Evolutionary conservation across 1,140 invertebrate genomes (phyloP), one percentile per base, ranked within the genome.

Genomic region (Odontomachus brunneus): DNA sequence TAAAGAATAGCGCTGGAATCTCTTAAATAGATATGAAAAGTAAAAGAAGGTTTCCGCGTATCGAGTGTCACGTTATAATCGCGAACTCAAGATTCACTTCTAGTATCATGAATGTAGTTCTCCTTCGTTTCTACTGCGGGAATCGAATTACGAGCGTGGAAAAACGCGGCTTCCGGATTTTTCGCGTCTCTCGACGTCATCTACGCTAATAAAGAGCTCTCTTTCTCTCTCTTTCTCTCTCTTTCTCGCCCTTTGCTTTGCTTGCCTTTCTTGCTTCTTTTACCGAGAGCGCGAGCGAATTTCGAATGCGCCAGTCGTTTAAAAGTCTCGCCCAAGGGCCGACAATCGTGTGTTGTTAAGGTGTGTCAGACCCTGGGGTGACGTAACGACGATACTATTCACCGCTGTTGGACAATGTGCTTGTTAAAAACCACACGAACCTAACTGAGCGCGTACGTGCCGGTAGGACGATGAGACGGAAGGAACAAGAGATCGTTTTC

Each of bases 381-480:
- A 80, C 75, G 75, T 80, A 80, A 80, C 75, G 24, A 80, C 75
- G 65, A 80, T 80, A 80, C 65, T 80, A 80, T 80, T 80, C 75
- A 80, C 17, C 53, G 63, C 53, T 29, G 65, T 80, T 80, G 65
- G 65, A 80, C 75, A 80, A 80, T 80, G 53, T n/a, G 65, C 75
- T 80, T 80, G 75, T 80, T 80, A 80, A 80, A 80, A 71, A 69
- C 75, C 75, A 44, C 75, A 71, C 75, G 22, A 80, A 80, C 63
- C 49, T 67, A 78, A 67, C 75, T 49, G 75, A 78, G 17, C 33
- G 63, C 63, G 51, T 80, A 71, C 75, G 75, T 80, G 75, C 75
- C 65, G 51, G 65, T 4, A 17, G 19, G 17, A 59, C 38, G 38
- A 44, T 44, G 3, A 11, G 38, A 44, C 38, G 38, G 38, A 4